phyloP scores from a whole-genome alignment of 2,888 invertebrate species.

The Carterocephalus palaemon region DNA sequence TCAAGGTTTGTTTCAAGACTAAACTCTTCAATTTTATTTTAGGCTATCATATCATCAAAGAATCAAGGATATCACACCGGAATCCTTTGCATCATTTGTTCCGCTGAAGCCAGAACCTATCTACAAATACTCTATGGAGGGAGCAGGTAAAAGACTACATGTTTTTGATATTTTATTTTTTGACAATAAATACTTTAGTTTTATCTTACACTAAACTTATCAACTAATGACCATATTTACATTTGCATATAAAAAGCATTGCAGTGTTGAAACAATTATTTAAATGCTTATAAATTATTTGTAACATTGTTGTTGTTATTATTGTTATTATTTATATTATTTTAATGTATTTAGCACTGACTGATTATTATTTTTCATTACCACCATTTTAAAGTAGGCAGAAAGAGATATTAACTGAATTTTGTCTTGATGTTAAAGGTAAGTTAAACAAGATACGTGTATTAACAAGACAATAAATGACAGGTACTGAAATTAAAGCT shows the following conservation, averaged over 20 bases:
- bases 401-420: too few species aligned
- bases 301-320: slow-evolving; percentile 30
- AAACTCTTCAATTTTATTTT: background rate
- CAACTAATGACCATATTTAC: slow-evolving; percentile 65
- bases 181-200: slow-evolving; percentile 49
- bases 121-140: slow-evolving; percentile 94
- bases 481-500: slow-evolving; percentile 21
- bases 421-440: too few species aligned
- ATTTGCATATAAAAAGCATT: slow-evolving; percentile 37
- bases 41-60: slow-evolving; percentile 96
- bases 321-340: too few species aligned
- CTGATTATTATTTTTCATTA: background rate
- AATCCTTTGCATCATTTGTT: slow-evolving; percentile 88
- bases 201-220: slow-evolving; percentile 59
- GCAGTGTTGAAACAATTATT: slow-evolving; percentile 33
- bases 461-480: too few species aligned
- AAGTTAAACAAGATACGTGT: too few species aligned
- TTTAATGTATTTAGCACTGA: slow-evolving; percentile 20
- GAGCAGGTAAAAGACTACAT: slow-evolving; percentile 84
- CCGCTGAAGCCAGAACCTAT: slow-evolving; percentile 91
- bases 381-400: background rate
- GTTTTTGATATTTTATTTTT: slow-evolving; percentile 41
- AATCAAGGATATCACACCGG: slow-evolving; percentile 94
- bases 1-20: background rate
- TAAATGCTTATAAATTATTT: slow-evolving; percentile 56